Percentiles rank a stretch among this genome's conserved stretches.
phyloP scores from a whole-genome alignment of 1,140 invertebrate genomes.

The Drosophila truncata region DNA sequence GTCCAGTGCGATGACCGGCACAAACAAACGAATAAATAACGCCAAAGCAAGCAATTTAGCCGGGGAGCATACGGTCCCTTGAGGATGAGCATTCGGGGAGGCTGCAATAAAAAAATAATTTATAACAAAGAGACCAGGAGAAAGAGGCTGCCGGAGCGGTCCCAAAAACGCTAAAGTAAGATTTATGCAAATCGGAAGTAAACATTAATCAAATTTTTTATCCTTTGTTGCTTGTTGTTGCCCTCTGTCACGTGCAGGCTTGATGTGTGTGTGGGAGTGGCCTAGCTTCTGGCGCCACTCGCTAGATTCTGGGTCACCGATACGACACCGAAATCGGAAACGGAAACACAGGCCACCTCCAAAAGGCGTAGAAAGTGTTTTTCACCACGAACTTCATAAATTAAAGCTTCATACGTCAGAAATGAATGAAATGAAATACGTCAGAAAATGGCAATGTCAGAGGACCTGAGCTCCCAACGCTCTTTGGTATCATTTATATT shows the following conservation, averaged over 20 bases:
- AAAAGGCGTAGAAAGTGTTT: constrained; percentile 32
- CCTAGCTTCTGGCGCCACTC: constrained; percentile 67
- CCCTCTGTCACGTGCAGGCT: constrained; percentile 38
- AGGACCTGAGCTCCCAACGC: neutral
- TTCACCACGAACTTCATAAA: constrained; percentile 69
- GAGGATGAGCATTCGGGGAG: constrained; percentile 15
- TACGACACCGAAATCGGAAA: constrained; percentile 37
- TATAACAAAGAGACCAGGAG: constrained; percentile 61
- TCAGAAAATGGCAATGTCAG: constrained; percentile 37
- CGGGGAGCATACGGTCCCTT: constrained; percentile 46
- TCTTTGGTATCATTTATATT: constrained; percentile 65
- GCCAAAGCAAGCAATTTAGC: constrained; percentile 56
- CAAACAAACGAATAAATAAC: constrained; percentile 70
- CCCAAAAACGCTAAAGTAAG: constrained; percentile 80
- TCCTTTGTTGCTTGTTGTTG: constrained; percentile 36
- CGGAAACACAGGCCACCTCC: constrained; percentile 48
- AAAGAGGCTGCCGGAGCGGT: constrained; percentile 1
- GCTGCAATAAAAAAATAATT: constrained; percentile 79
- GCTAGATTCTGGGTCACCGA: constrained; percentile 67
- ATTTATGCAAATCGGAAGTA: constrained; percentile 85
- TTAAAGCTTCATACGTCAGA: constrained; percentile 78
- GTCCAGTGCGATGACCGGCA: constrained; percentile 31
- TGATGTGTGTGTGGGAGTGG: constrained; percentile 27
- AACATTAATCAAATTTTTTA: constrained; percentile 84
- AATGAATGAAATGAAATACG: too few species aligned